Evolutionary conservation across 2,113 vertebrate species (phyloP), one percentile per base, ranked within the genome.

Genomic region (Stigmatopora nigra): DNA sequence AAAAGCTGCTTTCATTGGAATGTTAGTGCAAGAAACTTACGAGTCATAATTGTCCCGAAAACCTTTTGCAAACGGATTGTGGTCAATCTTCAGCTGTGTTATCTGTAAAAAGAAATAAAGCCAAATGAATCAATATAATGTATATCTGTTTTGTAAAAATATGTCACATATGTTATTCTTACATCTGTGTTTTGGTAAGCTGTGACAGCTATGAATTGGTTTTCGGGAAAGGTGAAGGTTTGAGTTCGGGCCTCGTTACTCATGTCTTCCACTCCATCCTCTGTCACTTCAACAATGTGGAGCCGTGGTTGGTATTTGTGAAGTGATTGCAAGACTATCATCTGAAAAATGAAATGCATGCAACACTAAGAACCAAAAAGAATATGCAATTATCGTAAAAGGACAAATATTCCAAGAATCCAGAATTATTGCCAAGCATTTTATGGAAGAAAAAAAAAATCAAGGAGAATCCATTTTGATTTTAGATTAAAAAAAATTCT

Each of bases 41-140:
- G 97, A 99, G 88, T 99, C 97, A 75, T 99, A 99, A 78, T 99
- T 99, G 85, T 99, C 97, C 81, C 97, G 91, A 90, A 99, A 99
- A 70, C 97, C 97, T 92, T 99, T 99, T 2, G 97, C 97, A 78
- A 99, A 99, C 9, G 97, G 97, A 79, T 99, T 99, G 88, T 99
- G 97, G 62, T 98, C 97, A 7, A 99, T 99, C 89, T 99, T 99
- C 64, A 99, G 91, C 76, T 99, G 97, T 7, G 97, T 99, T 70
- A 98, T 99, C 96, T 99, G 80, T 86, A 89, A 25, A 0, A 58
- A 61, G 1, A 38, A 12, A 38, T 2, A 8, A 41, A 48, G 15
- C 46, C 14, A 48, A 48, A 48, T 48, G 2, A 48, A 48, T 11
- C 45, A 14, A 46, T 45, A 31, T 31, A 31, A 1, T 31, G 25